Evolutionary conservation across 2,113 vertebrate genomes (phyloP).

Genomic region (Eulemur macaco): DNA sequence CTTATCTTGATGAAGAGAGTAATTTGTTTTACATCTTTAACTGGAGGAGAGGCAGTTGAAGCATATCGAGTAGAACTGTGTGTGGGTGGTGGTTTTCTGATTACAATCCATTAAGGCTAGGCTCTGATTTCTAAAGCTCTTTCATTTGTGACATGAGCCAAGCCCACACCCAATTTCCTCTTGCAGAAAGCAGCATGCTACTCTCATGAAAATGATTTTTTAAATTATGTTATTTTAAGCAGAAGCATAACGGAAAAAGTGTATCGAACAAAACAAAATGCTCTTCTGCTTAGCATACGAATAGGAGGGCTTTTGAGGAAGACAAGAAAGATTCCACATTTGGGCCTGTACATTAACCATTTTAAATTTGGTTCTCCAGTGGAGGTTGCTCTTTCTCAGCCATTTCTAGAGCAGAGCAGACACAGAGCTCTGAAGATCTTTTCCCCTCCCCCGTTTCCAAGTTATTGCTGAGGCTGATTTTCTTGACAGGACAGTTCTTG

Average conservation of each 20-base stretch:
- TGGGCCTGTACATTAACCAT: conserved; percentile 72
- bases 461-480: rapidly evolving
- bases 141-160: conserved; percentile 74
- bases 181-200: conserved; percentile 30
- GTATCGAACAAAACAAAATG: conserved; percentile 80
- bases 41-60: conserved; percentile 69
- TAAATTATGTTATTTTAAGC: conserved; percentile 81
- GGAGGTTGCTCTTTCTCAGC: conserved; percentile 56
- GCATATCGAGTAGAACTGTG: conserved; percentile 53
- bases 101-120: conserved; percentile 63
- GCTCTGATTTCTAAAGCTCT: conserved; percentile 71
- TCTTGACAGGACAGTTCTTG: neutral
- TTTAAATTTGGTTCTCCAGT: conserved; percentile 71
- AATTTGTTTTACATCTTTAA: conserved; percentile 81
- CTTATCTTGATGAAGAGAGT: conserved; percentile 83
- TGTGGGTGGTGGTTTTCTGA: conserved; percentile 76
- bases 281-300: conserved; percentile 74
- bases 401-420: neutral
- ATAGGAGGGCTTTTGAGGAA: conserved; percentile 80
- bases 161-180: conserved; percentile 62
- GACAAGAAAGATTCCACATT: conserved; percentile 71
- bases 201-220: conserved; percentile 77
- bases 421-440: neutral
- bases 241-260: conserved; percentile 79
- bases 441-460: rapidly evolving